These are phyloP conservation scores for Amazona vittata DNA, from an alignment of 2,113 vertebrate species.

Conservation along the genomic window DNA sequence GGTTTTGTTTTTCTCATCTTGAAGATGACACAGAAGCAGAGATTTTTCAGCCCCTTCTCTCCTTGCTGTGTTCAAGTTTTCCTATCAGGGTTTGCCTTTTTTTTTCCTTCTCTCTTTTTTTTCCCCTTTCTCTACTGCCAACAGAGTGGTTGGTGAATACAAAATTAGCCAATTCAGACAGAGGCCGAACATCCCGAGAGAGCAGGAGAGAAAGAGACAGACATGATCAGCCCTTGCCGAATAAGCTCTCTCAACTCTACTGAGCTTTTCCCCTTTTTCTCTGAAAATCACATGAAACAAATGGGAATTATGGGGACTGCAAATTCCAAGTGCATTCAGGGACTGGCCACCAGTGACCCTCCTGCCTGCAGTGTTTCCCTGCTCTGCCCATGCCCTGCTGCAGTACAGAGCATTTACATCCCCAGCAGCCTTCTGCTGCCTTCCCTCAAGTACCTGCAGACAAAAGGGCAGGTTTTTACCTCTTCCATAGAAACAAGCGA, in stretches of 20 bases:
- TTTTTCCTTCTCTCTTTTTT: neutral
- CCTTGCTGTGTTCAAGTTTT: conserved; percentile 24
- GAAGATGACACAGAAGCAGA: neutral
- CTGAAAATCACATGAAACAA: conserved; percentile 14
- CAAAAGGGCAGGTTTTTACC: neutral
- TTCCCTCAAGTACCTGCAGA: neutral
- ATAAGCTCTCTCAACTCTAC: neutral
- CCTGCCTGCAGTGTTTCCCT: neutral
- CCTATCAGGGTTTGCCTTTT: neutral
- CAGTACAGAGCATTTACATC: neutral
- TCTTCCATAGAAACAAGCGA: neutral
- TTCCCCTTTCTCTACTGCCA: neutral
- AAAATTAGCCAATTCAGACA: conserved; percentile 55
- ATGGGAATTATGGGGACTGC: neutral
- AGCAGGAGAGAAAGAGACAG: conserved; percentile 1
- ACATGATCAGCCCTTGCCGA: conserved; percentile 16
- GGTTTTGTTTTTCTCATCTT: neutral
- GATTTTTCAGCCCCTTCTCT: neutral
- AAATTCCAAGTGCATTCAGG: neutral
- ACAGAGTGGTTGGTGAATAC: conserved; percentile 27
- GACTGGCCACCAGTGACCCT: neutral
- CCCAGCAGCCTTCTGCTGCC: neutral
- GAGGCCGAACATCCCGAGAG: conserved; percentile 31
- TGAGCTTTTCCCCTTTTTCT: neutral
- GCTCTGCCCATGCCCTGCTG: neutral